Conservation (phyloP, 2,113 vertebrate species). For the Channa argus region DNA sequence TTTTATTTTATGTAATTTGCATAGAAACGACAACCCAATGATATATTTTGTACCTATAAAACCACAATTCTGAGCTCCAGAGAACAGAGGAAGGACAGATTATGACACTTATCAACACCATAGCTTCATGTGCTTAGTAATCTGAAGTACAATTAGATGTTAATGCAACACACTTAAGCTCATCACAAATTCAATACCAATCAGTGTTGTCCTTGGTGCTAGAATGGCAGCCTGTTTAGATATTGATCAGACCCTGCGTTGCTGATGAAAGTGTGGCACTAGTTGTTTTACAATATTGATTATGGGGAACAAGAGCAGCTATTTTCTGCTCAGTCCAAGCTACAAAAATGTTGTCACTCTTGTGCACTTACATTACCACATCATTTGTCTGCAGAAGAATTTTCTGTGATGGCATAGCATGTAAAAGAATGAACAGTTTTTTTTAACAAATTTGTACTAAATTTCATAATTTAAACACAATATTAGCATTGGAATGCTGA, state of each 20-base stretch:
- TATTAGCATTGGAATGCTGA: too few relatives aligned
- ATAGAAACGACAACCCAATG: too few relatives aligned
- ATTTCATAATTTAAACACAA: too few relatives aligned
- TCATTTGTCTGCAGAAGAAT: neutral
- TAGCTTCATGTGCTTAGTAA: conserved; percentile 57
- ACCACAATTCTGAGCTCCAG: neutral
- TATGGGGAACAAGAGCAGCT: conserved; percentile 49
- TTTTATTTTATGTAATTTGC: too few relatives aligned
- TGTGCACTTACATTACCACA: neutral
- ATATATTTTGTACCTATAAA: too few relatives aligned
- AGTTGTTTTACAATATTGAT: conserved; percentile 80
- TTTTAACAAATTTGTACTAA: too few relatives aligned
- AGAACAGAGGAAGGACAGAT: conserved; percentile 34
- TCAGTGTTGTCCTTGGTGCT: conserved; percentile 81
- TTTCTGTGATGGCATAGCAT: neutral
- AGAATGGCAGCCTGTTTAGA: conserved; percentile 72
- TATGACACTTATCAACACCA: conserved; percentile 33
- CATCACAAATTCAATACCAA: conserved; percentile 84
- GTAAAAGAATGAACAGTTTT: too few relatives aligned
- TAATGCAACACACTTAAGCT: conserved; percentile 77
- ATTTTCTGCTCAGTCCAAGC: conserved; percentile 54
- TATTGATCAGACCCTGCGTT: conserved; percentile 71
- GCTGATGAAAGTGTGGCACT: conserved; percentile 69
- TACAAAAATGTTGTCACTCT: conserved; percentile 20
- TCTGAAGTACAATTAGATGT: conserved; percentile 78